These are phyloP conservation scores for Rhea pennata DNA, from an alignment of 2,113 vertebrate genomes.

Conservation along the genomic window DNA sequence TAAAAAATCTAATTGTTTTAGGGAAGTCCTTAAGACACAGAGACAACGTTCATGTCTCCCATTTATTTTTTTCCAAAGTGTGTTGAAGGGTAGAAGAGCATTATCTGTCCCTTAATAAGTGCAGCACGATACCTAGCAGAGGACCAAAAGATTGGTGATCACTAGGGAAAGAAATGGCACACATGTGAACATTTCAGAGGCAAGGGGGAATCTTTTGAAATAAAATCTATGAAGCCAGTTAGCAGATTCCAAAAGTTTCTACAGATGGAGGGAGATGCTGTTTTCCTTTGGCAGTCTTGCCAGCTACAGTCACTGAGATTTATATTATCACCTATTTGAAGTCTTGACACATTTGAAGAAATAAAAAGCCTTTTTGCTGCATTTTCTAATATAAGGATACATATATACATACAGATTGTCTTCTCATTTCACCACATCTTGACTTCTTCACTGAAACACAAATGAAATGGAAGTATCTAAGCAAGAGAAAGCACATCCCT, in stretches of 20 bases:
- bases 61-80: background rate
- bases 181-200: background rate
- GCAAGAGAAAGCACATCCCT: background rate
- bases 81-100: background rate
- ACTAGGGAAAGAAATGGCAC: no score
- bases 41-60: background rate
- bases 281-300: background rate
- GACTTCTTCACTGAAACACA: background rate
- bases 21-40: background rate
- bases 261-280: background rate
- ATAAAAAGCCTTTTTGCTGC: background rate
- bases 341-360: background rate
- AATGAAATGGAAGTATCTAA: background rate
- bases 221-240: background rate
- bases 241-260: background rate
- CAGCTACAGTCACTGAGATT: background rate
- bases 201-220: background rate
- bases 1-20: background rate
- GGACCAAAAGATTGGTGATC: background rate
- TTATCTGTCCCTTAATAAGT: background rate
- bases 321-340: background rate
- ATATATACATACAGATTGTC: background rate
- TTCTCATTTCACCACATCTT: background rate
- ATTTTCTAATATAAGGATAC: background rate
- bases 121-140: background rate